These are phyloP conservation scores for Pyrocoelia pectoralis DNA, from an alignment of 2,888 invertebrate genomes.

Conservation along the genomic window DNA sequence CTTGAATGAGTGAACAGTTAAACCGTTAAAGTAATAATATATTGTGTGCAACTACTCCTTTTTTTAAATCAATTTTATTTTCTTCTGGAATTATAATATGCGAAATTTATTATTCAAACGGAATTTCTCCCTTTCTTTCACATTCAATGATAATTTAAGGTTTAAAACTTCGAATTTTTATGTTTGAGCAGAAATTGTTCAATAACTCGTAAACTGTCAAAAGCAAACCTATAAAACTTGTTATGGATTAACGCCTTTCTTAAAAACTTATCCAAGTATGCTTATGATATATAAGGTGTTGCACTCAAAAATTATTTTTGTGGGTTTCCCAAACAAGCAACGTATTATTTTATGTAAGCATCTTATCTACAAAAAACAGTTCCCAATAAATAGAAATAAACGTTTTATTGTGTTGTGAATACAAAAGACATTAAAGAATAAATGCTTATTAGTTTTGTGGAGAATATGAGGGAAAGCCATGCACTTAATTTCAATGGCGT, in stretches of 20 bases:
- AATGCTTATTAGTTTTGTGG: too few species aligned
- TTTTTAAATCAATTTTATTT: background rate
- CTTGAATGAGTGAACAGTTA: background rate
- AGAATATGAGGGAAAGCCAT: too few species aligned
- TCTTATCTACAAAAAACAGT: too few species aligned
- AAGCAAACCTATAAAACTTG: constrained; percentile 5
- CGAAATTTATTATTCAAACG: background rate
- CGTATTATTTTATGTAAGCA: background rate
- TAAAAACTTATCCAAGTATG: constrained; percentile 12
- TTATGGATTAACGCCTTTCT: constrained; percentile 10
- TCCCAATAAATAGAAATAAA: too few species aligned
- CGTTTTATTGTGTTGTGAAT: too few species aligned
- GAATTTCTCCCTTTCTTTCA: background rate
- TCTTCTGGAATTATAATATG: background rate
- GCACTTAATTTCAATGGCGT: too few species aligned
- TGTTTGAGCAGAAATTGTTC: constrained; percentile 12
- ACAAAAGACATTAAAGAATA: too few species aligned
- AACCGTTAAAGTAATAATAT: background rate
- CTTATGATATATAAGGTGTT: constrained; percentile 11
- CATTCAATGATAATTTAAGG: constrained; percentile 5
- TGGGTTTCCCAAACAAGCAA: background rate
- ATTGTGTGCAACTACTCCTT: background rate
- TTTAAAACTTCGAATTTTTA: constrained; percentile 3
- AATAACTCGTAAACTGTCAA: constrained; percentile 13
- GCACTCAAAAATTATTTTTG: background rate